Base-by-base conservation (phyloP, 2,113 vertebrate genomes). In the Lanius collurio region DNA sequence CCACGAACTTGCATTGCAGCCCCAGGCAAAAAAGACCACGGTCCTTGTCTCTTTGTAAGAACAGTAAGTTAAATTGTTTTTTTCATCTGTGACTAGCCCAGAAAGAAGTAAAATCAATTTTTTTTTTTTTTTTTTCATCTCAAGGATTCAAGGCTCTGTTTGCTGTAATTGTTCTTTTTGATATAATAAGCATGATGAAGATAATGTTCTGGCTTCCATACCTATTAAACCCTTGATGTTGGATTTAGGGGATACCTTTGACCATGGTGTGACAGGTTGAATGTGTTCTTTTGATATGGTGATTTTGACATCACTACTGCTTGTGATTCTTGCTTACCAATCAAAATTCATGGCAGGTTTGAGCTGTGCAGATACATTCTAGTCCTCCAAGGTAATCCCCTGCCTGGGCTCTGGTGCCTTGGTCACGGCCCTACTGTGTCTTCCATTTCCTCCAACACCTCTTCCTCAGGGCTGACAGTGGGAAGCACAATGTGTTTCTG, bases 361-460 rank as follows among this genome's bases (percentile, higher is more conserved):
- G 35, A n/a, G 24, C 70, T 82, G 23, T 57, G 22, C 33, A n/a
- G 60, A 13, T 11, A 11, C 0, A 1, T 39, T 79, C 68, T 28
- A 35, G 26, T 37, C 26, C 27, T 82, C 23, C 17, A 27, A 39
- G 39, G 12, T 33, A 18, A 7, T 65, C 15, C 9, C 9, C 35
- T 2, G 3, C 26, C 18, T 30, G 47, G 47, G 27, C 30, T 82
- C 50, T 57, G 46, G 28, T 53, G 18, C 50, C 24, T 77, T 57
- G 46, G 68, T 50, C 49, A 8, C 44, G 46, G 20, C 53, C 37
- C 60, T 31, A 0, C 11, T 0, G 5, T 30, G 23, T n/a, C n/a
- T 93, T 44, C 49, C 22, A 0, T 56, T 23, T 64, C 26, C 22
- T 68, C 27, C 41, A 28, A 5, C 30, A 47, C 18, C 56, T 87